Percentiles rank a stretch among this genome's conserved stretches.
Conservation (phyloP, 2,888 invertebrate genomes). For the Iphiclides podalirius region DNA sequence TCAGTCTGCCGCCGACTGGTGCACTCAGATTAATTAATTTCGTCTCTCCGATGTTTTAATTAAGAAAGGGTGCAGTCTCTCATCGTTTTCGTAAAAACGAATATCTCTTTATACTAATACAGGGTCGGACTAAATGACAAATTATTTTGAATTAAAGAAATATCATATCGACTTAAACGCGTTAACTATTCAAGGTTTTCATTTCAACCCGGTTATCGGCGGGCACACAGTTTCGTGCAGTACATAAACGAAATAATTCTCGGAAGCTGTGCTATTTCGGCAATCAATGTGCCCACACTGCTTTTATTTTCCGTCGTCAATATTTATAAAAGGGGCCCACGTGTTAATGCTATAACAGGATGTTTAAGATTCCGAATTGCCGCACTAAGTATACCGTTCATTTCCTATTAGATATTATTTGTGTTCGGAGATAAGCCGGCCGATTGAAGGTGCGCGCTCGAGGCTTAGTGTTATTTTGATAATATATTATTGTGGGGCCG, state of each 20-base stretch:
- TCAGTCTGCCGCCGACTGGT: slow-evolving; percentile 52
- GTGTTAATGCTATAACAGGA: slow-evolving; percentile 71
- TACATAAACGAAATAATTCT: slow-evolving; percentile 28
- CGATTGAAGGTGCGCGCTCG: slow-evolving; percentile 36
- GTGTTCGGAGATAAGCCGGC: slow-evolving; percentile 61
- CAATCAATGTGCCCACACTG: slow-evolving; percentile 54
- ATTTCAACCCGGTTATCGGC: too few species aligned
- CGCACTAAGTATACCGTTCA: slow-evolving; percentile 63
- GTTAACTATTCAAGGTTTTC: too few species aligned
- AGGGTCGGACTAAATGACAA: neutral
- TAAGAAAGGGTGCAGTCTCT: slow-evolving; percentile 33
- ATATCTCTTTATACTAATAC: slow-evolving; percentile 4
- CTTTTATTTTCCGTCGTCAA: slow-evolving; percentile 55
- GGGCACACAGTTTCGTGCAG: too few species aligned
- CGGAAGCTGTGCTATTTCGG: slow-evolving; percentile 31
- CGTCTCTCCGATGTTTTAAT: slow-evolving; percentile 63
- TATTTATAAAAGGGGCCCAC: slow-evolving; percentile 65
- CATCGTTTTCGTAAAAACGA: too few species aligned
- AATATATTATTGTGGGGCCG: slow-evolving; percentile 70
- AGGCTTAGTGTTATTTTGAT: slow-evolving; percentile 62
- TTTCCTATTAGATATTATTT: slow-evolving; percentile 71
- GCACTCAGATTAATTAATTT: slow-evolving; percentile 55
- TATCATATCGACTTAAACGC: too few species aligned
- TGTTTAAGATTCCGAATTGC: slow-evolving; percentile 67
- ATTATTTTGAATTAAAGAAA: too few species aligned